These are phyloP conservation scores for Barnardius zonarius DNA, from an alignment of 2,113 vertebrate species.

Conservation along the genomic window DNA sequence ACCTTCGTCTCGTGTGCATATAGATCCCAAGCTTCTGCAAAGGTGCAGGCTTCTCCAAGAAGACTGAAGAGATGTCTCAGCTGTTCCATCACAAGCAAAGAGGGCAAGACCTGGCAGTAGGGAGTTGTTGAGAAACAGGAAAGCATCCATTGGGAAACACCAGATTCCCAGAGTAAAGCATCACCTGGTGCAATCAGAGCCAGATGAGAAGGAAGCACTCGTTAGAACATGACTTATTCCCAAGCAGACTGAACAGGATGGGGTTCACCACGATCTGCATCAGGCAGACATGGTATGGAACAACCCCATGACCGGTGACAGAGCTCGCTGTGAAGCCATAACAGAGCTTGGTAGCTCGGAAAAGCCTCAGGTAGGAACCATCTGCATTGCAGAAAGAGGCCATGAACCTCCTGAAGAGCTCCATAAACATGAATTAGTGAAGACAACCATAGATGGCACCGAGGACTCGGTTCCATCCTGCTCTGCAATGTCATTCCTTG, in stretches of 20 bases:
- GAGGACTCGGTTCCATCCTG: neutral
- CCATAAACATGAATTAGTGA: neutral
- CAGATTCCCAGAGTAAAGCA: neutral
- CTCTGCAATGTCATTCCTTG: neutral
- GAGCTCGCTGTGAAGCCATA: neutral
- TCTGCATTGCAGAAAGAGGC: neutral
- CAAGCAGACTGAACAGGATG: neutral
- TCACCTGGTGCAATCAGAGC: neutral
- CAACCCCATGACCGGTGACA: neutral
- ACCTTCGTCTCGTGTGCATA: too few relatives aligned
- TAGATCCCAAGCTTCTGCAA: neutral
- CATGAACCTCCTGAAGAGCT: neutral
- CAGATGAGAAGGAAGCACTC: neutral
- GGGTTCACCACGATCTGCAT: neutral
- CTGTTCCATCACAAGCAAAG: neutral
- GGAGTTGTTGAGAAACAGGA: neutral
- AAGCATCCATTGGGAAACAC: neutral
- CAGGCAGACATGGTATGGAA: rapidly evolving
- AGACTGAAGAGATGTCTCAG: neutral
- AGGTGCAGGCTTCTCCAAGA: neutral
- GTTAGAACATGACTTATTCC: neutral
- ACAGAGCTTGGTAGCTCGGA: neutral
- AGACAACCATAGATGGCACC: neutral
- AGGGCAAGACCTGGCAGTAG: neutral
- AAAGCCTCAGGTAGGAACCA: neutral